These are phyloP conservation scores for Uromys caudimaculatus DNA, from an alignment of 2,797 vertebrate species.

Conservation along the genomic window DNA sequence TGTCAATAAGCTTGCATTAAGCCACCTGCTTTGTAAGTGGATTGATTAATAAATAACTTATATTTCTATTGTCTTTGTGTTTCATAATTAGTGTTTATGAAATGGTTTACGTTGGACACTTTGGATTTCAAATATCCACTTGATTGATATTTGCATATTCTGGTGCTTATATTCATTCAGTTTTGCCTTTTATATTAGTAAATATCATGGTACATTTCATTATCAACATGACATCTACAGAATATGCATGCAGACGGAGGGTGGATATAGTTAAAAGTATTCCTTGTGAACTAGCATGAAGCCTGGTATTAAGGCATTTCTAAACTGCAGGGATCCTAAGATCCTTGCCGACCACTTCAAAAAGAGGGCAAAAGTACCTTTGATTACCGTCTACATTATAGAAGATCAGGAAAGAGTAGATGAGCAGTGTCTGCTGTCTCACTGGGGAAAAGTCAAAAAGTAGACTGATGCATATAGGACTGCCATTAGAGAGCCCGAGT, in stretches of 20 bases:
- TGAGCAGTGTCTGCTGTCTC: background rate
- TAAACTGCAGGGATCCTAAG: background rate
- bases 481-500: background rate
- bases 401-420: background rate
- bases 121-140: constrained; percentile 51
- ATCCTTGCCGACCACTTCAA: background rate
- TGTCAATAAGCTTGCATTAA: constrained; percentile 89
- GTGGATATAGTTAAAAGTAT: constrained; percentile 30
- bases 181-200: constrained; percentile 54
- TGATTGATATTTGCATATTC: constrained; percentile 50
- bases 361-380: background rate
- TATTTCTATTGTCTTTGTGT: constrained; percentile 88
- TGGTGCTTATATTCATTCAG: constrained; percentile 61
- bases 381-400: background rate
- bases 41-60: constrained; percentile 89
- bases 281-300: background rate
- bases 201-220: background rate
- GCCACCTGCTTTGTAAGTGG: constrained; percentile 89
- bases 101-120: constrained; percentile 61
- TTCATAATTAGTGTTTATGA: constrained; percentile 83
- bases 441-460: background rate
- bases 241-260: constrained; percentile 1
- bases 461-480: background rate
- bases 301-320: background rate
- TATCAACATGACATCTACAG: constrained; percentile 9